Evolutionary conservation across 92 coral and sea anemone species (phyloP).

Genomic region (Epizoanthus illoricatus): DNA sequence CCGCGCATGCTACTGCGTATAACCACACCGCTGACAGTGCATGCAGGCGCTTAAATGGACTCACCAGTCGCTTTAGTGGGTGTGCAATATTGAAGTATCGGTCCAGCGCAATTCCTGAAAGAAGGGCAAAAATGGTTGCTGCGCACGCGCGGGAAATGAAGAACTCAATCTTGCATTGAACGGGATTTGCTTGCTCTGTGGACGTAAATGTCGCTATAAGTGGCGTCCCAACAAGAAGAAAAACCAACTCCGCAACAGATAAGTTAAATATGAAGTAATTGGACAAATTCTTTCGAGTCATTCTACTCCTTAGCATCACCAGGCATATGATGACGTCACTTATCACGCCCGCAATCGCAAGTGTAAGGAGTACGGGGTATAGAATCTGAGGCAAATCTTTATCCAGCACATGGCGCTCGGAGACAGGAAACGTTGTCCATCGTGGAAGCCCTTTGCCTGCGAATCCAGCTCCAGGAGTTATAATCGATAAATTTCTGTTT

Average conservation of each 20-base stretch:
- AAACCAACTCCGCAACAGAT: constrained; percentile 15
- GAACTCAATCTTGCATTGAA: constrained; percentile 30
- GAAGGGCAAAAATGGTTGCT: constrained; percentile 21
- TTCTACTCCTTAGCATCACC: constrained; percentile 27
- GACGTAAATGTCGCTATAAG: constrained; percentile 6
- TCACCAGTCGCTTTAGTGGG: neutral
- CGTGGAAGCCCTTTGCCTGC: neutral
- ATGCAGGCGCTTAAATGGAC: neutral
- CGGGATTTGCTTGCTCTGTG: neutral
- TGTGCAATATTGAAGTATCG: constrained; percentile 27
- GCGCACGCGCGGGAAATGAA: constrained; percentile 31
- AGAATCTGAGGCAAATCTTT: constrained; percentile 19
- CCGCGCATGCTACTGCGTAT: constrained; percentile 14
- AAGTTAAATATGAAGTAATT: constrained; percentile 27
- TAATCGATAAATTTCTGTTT: neutral
- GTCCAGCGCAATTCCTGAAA: constrained; percentile 32
- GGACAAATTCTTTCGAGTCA: constrained; percentile 25
- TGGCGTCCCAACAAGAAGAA: constrained; percentile 17
- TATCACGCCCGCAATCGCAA: constrained; percentile 2
- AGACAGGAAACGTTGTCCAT: constrained; percentile 26
- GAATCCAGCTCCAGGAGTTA: too few relatives aligned
- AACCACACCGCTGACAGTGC: constrained; percentile 13
- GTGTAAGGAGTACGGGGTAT: neutral
- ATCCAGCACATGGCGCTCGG: neutral
- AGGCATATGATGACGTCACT: neutral